Evolutionary conservation across 2,888 invertebrate genomes (phyloP), one percentile per base, ranked within the genome.

Genomic region (Torymus aiolomorphi): DNA sequence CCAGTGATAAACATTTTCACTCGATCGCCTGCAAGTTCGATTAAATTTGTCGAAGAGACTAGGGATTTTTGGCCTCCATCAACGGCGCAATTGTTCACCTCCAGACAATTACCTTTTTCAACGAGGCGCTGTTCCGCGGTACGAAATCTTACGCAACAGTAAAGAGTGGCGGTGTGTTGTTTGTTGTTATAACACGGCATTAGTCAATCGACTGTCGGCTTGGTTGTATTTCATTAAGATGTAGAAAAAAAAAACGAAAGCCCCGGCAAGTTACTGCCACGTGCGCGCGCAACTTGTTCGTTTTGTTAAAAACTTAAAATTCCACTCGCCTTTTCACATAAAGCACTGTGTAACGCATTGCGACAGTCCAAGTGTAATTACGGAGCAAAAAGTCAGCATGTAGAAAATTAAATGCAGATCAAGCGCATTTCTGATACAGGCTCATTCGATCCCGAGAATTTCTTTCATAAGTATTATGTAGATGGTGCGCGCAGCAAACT

Each of bases 171-270:
- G 5, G n/a, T 14, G 2, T 5, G 51, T 62, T 12, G 52, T 31
- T 62, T 20, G 57, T 74, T 49, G 20, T 57, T 24, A 18, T 31
- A 62, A 18, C 54, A 57, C 74, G 16, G 56, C 56, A 49, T 74
- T 74, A 74, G 74, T 74, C 65, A 66, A 65, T 74, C 57, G 54
- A 42, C 59, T 59, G 14, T 18, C n/a, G 8, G n/a, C n/a, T 4
- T 49, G n/a, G 42, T 18, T 71, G 59, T 49, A 59, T 71, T 59
- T 49, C 51, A 63, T 63, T 42, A 31, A 5, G 31, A 31, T 31
- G 31, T 31, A 2, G 2, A 31, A 31, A 31, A 31, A 31, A 3
- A 31, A 31, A 31, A 31, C 31, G 31, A 31, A 3, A 31, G 31
- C 5, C 31, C 24, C 24, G 24, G 24, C 24, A 3, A 24, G 2